Base-by-base conservation (phyloP, 2,888 invertebrate genomes). In the Anaspis maculata region DNA sequence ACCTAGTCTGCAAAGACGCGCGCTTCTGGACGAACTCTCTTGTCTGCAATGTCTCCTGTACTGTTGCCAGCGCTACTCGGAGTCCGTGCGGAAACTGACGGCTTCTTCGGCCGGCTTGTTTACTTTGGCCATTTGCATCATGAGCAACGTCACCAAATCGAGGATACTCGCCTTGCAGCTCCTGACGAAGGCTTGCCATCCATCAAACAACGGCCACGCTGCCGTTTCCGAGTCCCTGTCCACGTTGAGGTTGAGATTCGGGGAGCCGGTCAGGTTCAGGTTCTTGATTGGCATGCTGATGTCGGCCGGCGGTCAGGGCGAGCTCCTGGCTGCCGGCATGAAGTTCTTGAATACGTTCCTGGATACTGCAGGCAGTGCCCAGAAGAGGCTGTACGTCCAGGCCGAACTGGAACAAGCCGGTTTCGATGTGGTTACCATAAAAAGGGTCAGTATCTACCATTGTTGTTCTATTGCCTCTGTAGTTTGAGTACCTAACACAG, bases 171-270 rank as follows among this genome's bases (percentile, higher is more conserved):
- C 91, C 6, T 69, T 94, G 37, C 89, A 94, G 79, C 71, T 94
- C 25, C 71, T 94, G 47, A 86, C 89, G 27, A 81, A 83, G 58
- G 81, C 86, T 11, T 89, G 91, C 60, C 83, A 84, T 50, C 72
- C 78, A 9, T 74, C 77, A 5, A 76, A 74, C 1, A 74, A 71
- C 33, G 92, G 91, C 1, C 89, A 91, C 66, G 76, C 79, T 22
- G 80, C 86, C 42, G 87, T 94, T 10, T 85, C 91, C 1, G 94
- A 94, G 62, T 90, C 94, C 0, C 74, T 94, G 45, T 88, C 91
- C 0, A 89, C 91, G 0, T 71, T 94, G 31, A 73, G 92, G 21
- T 70, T 94, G 3, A 75, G 90, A 37, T 88, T 87, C 58, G 91
- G 90, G 3, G 94, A 95, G 60, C 91, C 92, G 0, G 91, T 92